Conservation (phyloP, 2,113 vertebrate genomes). For the Hemiprocne comata region DNA sequence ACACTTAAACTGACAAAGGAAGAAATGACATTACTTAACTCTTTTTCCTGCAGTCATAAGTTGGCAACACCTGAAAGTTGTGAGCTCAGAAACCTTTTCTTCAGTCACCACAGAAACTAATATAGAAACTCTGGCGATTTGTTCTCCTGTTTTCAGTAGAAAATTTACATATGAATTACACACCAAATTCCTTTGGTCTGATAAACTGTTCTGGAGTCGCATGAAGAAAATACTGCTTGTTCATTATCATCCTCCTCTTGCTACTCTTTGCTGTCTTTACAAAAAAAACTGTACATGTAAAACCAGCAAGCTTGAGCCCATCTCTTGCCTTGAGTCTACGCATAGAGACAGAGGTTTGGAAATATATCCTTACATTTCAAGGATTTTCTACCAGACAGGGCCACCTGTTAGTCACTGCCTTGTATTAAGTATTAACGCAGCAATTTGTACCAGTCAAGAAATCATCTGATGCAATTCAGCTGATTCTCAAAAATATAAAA, state of each 20-base stretch:
- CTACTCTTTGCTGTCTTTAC: background rate
- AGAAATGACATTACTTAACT: background rate
- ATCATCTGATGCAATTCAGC: background rate
- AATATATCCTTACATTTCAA: background rate
- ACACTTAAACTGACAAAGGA: background rate
- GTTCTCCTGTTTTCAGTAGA: slow-evolving; percentile 27
- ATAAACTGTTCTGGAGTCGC: background rate
- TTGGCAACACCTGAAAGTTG: background rate
- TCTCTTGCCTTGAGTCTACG: background rate
- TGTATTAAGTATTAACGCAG: background rate
- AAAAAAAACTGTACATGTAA: background rate
- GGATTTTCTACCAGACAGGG: background rate
- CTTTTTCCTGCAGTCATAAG: background rate
- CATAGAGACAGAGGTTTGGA: background rate
- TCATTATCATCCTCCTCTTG: background rate
- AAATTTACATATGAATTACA: slow-evolving; percentile 64
- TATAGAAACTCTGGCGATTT: background rate
- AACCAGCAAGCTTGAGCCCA: background rate
- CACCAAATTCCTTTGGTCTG: slow-evolving; percentile 30
- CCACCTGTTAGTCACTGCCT: background rate
- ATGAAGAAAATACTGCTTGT: background rate
- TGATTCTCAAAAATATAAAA: background rate
- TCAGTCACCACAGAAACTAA: slow-evolving; percentile 35
- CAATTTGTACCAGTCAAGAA: background rate
- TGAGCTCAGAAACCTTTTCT: background rate